These are phyloP conservation scores for Eucera pruinosa DNA, from an alignment of 2,888 invertebrate genomes.

Conservation along the genomic window DNA sequence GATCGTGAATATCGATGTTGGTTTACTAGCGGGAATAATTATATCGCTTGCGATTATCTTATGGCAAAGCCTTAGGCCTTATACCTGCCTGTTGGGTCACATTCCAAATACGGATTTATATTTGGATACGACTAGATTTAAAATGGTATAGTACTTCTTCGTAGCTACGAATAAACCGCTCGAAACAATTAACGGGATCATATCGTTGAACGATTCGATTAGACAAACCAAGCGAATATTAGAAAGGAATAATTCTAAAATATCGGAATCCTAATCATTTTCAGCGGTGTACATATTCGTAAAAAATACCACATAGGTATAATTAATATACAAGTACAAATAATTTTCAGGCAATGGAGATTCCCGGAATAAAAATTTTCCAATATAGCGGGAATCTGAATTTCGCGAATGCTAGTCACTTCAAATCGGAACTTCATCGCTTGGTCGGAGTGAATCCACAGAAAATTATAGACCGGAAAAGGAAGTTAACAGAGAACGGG, in stretches of 20 bases:
- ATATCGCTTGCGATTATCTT: slow-evolving; percentile 89
- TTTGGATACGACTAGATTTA: slow-evolving; percentile 87
- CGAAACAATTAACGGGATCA: too few relatives aligned
- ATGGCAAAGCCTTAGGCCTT: slow-evolving; percentile 87
- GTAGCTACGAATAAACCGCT: too few relatives aligned
- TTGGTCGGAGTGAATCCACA: slow-evolving; percentile 85
- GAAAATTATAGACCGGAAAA: slow-evolving; percentile 83
- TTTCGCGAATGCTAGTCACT: slow-evolving; percentile 87
- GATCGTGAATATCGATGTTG: slow-evolving; percentile 91
- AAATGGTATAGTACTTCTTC: slow-evolving; percentile 84
- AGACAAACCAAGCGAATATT: too few relatives aligned
- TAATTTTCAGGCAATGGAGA: slow-evolving; percentile 86
- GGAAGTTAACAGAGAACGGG: slow-evolving; percentile 81
- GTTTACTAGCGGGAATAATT: slow-evolving; percentile 88
- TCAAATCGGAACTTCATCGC: slow-evolving; percentile 86
- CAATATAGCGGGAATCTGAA: slow-evolving; percentile 89
- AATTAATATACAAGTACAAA: not conserved
- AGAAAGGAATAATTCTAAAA: too few relatives aligned
- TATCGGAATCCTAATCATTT: too few relatives aligned
- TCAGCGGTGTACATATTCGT: too few relatives aligned
- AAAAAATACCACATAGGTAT: too few relatives aligned
- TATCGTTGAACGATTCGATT: too few relatives aligned
- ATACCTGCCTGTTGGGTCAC: slow-evolving; percentile 87
- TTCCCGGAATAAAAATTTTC: slow-evolving; percentile 88
- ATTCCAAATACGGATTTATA: slow-evolving; percentile 88